phyloP scores from a whole-genome alignment of 2,113 vertebrate genomes.

The Aegotheles bennettii region DNA sequence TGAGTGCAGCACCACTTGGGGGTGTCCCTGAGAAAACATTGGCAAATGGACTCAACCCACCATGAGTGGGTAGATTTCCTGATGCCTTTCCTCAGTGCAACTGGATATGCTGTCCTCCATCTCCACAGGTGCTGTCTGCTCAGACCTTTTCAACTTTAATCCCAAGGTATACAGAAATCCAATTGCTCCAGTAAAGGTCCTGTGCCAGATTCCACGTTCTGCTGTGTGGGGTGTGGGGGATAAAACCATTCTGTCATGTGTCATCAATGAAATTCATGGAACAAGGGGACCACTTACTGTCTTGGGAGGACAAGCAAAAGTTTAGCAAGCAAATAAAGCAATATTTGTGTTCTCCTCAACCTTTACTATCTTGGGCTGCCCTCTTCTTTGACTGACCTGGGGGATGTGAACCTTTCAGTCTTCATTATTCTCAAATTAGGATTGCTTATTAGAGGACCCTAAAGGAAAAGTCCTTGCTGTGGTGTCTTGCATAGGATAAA shows the following conservation, averaged over 20 bases:
- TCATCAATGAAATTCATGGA: background rate
- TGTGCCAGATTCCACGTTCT: background rate
- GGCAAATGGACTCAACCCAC: background rate
- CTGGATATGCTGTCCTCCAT: background rate
- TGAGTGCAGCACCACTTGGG: background rate
- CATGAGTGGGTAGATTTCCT: background rate
- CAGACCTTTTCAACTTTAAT: background rate
- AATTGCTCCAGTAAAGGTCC: background rate
- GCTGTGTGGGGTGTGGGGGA: background rate
- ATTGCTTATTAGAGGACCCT: background rate
- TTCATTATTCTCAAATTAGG: conserved; percentile 21
- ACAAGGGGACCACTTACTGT: background rate
- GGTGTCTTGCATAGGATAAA: background rate
- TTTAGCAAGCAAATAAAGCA: conserved; percentile 11
- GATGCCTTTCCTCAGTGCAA: background rate
- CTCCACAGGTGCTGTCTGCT: background rate
- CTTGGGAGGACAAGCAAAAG: background rate
- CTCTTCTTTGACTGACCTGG: background rate
- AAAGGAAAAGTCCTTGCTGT: background rate
- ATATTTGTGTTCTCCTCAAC: background rate
- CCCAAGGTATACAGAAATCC: background rate
- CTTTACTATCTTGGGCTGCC: background rate
- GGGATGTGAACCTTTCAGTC: background rate
- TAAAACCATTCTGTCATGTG: background rate
- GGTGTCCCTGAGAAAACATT: background rate